Conservation (phyloP, 2,113 vertebrate genomes). For the Nematolebias whitei region DNA sequence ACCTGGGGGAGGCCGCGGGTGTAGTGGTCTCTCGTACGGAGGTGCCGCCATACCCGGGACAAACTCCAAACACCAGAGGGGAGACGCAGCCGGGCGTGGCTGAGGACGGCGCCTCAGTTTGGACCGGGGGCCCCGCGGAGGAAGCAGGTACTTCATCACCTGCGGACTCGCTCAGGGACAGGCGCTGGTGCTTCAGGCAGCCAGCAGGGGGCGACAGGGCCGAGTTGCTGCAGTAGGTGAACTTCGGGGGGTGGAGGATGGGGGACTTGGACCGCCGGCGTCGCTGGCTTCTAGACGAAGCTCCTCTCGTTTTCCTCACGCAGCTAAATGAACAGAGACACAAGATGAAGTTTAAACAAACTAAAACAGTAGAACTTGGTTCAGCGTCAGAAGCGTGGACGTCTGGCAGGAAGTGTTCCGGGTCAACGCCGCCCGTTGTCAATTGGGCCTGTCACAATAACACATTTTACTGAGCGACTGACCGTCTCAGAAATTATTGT, state of each 20-base stretch:
- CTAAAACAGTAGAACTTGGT: no score
- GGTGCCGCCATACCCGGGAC: constrained; percentile 40
- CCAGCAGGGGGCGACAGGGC: constrained; percentile 68
- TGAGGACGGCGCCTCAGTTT: constrained; percentile 71
- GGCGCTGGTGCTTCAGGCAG: constrained; percentile 84
- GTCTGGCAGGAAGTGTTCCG: no score
- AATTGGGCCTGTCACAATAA: no score
- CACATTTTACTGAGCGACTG: no score
- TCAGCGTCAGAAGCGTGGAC: no score
- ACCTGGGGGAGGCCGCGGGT: accelerated
- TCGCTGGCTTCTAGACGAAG: constrained; percentile 84
- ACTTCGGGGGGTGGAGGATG: constrained; percentile 93
- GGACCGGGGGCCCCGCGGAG: constrained; percentile 54
- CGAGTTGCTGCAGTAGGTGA: constrained; percentile 88
- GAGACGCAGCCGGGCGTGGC: constrained; percentile 45
- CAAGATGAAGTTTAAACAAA: not conserved
- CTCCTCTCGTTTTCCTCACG: constrained; percentile 87
- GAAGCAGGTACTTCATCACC: not conserved
- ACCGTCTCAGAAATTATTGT: no score
- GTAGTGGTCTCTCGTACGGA: constrained; percentile 14
- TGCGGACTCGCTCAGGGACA: constrained; percentile 68
- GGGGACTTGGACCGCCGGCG: constrained; percentile 94
- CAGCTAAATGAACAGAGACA: constrained; percentile 69
- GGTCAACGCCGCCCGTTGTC: no score
- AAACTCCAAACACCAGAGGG: constrained; percentile 64